Evolutionary conservation across 2,797 vertebrate species (phyloP).

Genomic region (Craterocephalus amniculus): DNA sequence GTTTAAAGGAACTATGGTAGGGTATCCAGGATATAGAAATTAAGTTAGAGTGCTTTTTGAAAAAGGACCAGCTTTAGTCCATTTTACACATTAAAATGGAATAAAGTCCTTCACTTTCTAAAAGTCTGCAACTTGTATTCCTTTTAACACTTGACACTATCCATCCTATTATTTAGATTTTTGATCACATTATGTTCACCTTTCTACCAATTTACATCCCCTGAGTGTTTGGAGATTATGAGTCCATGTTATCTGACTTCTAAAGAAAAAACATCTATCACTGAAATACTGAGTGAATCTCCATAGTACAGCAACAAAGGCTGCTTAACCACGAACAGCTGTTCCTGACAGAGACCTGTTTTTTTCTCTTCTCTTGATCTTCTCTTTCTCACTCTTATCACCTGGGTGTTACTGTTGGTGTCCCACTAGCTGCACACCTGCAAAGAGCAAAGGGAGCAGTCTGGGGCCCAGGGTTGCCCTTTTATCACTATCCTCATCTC

Average conservation of each 20-base stretch:
- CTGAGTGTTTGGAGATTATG: not conserved
- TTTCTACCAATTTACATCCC: not conserved
- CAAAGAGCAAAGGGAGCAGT: slow-evolving; percentile 52
- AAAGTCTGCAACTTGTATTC: not conserved
- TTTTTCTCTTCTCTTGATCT: slow-evolving; percentile 48
- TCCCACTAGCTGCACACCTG: slow-evolving; percentile 83
- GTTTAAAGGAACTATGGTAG: slow-evolving; percentile 28
- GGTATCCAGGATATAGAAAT: slow-evolving; percentile 39
- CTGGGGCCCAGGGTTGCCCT: slow-evolving; percentile 69
- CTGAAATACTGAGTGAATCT: slow-evolving; percentile 8
- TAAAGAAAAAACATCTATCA: not conserved
- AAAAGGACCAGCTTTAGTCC: slow-evolving; percentile 20
- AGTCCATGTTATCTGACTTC: slow-evolving; percentile 10
- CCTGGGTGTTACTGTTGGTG: slow-evolving; percentile 88
- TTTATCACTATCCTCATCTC: slow-evolving; percentile 78
- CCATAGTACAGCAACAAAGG: slow-evolving; percentile 26
- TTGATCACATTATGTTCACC: not conserved
- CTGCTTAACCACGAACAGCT: slow-evolving; percentile 46
- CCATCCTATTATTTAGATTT: not conserved
- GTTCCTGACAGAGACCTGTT: slow-evolving; percentile 47
- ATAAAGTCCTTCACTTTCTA: slow-evolving; percentile 5
- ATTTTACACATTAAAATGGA: slow-evolving; percentile 31
- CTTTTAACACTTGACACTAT: not conserved
- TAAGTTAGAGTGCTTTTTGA: slow-evolving; percentile 31
- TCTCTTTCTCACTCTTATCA: slow-evolving; percentile 69